These are phyloP conservation scores for Sapajus apella DNA, from an alignment of 2,113 vertebrate genomes.

Conservation along the genomic window DNA sequence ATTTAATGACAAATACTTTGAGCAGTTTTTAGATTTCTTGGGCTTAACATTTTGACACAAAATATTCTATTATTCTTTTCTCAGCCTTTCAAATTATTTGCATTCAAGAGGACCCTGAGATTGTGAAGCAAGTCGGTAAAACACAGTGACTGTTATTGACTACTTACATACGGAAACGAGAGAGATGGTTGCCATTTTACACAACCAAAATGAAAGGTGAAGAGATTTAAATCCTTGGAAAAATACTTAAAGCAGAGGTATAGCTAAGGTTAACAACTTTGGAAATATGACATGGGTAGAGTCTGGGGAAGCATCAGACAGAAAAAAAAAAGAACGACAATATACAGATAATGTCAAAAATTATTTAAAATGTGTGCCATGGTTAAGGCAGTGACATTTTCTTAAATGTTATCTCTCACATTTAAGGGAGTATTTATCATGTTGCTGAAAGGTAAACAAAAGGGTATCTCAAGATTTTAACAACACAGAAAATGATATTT, in stretches of 20 bases:
- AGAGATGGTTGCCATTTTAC: background rate
- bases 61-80: background rate
- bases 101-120: background rate
- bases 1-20: background rate
- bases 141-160: background rate
- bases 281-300: background rate
- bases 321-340: background rate
- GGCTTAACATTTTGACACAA: background rate
- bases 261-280: background rate
- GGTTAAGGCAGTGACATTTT: background rate
- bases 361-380: background rate
- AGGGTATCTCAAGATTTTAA: background rate
- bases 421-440: background rate
- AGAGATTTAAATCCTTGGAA: background rate
- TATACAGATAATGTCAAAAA: background rate
- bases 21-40: background rate
- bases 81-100: background rate
- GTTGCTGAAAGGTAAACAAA: background rate
- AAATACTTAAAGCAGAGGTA: background rate
- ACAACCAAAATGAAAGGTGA: background rate
- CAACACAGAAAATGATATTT: background rate
- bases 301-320: background rate
- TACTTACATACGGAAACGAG: background rate
- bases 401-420: constrained; percentile 15
- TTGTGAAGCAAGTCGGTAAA: background rate